Base-by-base conservation (phyloP, 1,140 invertebrate genomes). In the Meloidogyne chitwoodi region DNA sequence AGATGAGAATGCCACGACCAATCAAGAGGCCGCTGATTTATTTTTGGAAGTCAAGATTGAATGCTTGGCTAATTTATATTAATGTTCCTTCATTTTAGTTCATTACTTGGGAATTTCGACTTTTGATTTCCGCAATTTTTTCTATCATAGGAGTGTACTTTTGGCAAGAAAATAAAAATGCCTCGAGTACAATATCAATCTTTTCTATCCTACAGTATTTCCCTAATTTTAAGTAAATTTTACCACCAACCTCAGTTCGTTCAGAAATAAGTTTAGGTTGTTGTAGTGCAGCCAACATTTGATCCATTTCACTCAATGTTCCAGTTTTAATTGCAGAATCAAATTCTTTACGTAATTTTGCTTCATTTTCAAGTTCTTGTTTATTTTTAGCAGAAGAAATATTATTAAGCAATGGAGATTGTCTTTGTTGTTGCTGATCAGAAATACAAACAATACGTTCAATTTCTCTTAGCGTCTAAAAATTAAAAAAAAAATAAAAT, bases 391-490 rank as follows among this genome's bases (percentile, higher is more conserved):
- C 19, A 56, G 48, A 56, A 8, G n/a, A n/a, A n/a, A n/a, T n/a
- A n/a, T n/a, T n/a, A n/a, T 56, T 56, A 16, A 48, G 44, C 8
- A 56, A n/a, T 56, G 48, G 48, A 0, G 48, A 56, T 56, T n/a
- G 19, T 56, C 8, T 19, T 38, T 48, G 16, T 63, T 72, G 70
- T 22, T 31, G 24, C 24, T 61, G 26, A n/a, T 73, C 70, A 14
- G 70, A 61, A 29, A 73, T 63, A 38, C 70, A 73, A n/a, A 73
- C 70, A 62, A 85, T 85, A 10, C 75, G 74, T 67, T 85, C 83
- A 73, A 85, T 85, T 72, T 85, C 80, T 16, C 63, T 27, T 12
- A 84, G 62, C 8, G 83, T 84, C 26, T 63, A 41, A 26, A 84
- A 66, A 14, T 82, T 76, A 68, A 38, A 64, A 29, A 31, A 68